These are phyloP conservation scores for Drosophila ercepeae DNA, from an alignment of 1,140 invertebrate species.

Conservation along the genomic window DNA sequence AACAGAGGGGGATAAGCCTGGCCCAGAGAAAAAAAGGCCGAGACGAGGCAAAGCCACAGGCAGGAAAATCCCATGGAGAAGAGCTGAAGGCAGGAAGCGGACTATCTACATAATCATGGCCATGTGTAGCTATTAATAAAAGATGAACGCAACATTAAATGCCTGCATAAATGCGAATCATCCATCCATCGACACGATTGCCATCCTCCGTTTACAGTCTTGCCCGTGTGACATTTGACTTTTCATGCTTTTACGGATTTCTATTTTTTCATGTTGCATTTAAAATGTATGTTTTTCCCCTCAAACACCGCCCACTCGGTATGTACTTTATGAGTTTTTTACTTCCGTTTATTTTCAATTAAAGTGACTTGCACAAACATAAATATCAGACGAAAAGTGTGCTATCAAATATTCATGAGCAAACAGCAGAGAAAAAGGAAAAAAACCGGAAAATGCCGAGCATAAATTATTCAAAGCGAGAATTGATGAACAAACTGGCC, in stretches of 20 bases:
- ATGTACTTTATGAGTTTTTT: slow-evolving; percentile 12
- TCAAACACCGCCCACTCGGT: not conserved
- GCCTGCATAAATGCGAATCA: slow-evolving; percentile 46
- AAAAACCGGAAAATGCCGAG: slow-evolving; percentile 3
- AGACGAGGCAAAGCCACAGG: slow-evolving; percentile 26
- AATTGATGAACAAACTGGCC: slow-evolving; percentile 45
- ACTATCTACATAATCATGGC: slow-evolving; percentile 47
- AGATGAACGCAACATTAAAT: slow-evolving; percentile 60
- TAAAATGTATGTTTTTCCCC: slow-evolving; percentile 1
- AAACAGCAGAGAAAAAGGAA: not conserved
- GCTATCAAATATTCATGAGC: slow-evolving; percentile 32
- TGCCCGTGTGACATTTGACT: slow-evolving; percentile 61
- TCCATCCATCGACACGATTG: slow-evolving; percentile 28
- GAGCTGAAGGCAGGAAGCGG: slow-evolving; percentile 2
- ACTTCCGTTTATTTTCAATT: slow-evolving; percentile 39
- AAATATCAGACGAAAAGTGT: slow-evolving; percentile 25
- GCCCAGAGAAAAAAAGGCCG: not conserved
- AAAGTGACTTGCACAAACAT: slow-evolving; percentile 29
- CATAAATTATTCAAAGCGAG: slow-evolving; percentile 35
- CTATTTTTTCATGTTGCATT: slow-evolving; percentile 26
- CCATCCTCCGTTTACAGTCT: slow-evolving; percentile 12
- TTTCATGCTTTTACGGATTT: slow-evolving; percentile 35
- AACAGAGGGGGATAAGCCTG: slow-evolving; percentile 45
- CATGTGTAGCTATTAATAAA: slow-evolving; percentile 61
- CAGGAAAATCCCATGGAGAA: slow-evolving; percentile 6